These are phyloP conservation scores for Pollenia labialis DNA, from an alignment of 2,888 invertebrate species.

Conservation along the genomic window DNA sequence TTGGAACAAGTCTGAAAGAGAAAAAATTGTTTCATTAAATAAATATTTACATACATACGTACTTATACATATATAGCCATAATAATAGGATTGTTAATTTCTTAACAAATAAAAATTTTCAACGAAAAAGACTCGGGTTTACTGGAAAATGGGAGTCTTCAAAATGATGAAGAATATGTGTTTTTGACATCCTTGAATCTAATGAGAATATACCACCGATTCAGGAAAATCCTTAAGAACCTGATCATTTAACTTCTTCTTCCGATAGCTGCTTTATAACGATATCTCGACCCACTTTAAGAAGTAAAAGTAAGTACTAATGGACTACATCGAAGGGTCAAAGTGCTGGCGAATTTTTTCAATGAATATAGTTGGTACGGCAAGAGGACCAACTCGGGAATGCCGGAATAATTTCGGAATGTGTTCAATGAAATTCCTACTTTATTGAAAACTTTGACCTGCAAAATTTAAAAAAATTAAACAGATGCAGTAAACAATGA, in stretches of 20 bases:
- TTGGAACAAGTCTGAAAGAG: constrained; percentile 38
- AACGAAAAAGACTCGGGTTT: no score
- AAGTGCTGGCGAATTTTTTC: no score
- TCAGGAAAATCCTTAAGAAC: neutral
- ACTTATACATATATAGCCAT: neutral
- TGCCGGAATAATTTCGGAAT: neutral
- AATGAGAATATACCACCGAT: neutral
- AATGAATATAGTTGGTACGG: constrained; percentile 56
- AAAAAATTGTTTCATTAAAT: neutral
- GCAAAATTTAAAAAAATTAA: no score
- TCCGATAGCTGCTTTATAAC: constrained; percentile 25
- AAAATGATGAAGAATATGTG: no score
- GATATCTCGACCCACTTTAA: constrained; percentile 51
- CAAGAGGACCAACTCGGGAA: constrained; percentile 59
- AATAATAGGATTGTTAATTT: no score
- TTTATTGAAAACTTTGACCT: no score
- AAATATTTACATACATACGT: neutral
- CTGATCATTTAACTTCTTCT: neutral
- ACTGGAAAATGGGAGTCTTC: no score
- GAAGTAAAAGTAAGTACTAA: constrained; percentile 64
- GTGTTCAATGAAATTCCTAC: no score
- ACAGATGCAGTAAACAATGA: no score
- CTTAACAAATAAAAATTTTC: no score
- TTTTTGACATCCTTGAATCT: no score
- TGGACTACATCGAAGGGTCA: constrained; percentile 61